Evolutionary conservation across 2,113 vertebrate species (phyloP).

Genomic region (Clupea harengus): DNA sequence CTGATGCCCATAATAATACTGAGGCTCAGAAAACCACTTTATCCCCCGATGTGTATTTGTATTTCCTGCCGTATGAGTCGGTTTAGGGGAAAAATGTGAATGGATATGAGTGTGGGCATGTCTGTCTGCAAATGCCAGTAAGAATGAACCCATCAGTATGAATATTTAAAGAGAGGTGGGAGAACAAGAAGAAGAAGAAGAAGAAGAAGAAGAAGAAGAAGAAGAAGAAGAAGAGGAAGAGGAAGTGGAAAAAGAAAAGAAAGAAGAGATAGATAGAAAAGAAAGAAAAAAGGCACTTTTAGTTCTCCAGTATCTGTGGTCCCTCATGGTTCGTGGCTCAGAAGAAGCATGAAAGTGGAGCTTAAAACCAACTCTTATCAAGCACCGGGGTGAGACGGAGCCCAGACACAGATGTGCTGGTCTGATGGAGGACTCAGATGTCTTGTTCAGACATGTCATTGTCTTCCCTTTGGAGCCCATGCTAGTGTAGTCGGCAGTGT

Average conservation of each 20-base stretch:
- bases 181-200: neutral
- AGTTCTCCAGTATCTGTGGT: slow-evolving; percentile 19
- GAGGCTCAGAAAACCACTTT: slow-evolving; percentile 4
- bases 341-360: slow-evolving; percentile 21
- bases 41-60: neutral
- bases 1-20: neutral
- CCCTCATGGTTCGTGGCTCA: slow-evolving; percentile 13
- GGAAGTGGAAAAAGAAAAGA: neutral
- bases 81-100: neutral
- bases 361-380: slow-evolving; percentile 21
- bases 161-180: slow-evolving; percentile 13
- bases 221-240: neutral
- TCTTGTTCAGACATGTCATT: slow-evolving; percentile 4
- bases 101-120: slow-evolving; percentile 2
- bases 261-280: neutral
- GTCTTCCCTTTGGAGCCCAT: neutral
- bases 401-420: neutral
- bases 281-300: neutral
- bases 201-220: neutral
- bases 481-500: neutral
- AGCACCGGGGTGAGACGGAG: neutral
- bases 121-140: neutral
- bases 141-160: slow-evolving; percentile 8
- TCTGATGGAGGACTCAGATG: slow-evolving; percentile 20
- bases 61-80: neutral